Conservation (phyloP, 35 echinoderm and acorn worm genomes). For the Chiridota heheva region DNA sequence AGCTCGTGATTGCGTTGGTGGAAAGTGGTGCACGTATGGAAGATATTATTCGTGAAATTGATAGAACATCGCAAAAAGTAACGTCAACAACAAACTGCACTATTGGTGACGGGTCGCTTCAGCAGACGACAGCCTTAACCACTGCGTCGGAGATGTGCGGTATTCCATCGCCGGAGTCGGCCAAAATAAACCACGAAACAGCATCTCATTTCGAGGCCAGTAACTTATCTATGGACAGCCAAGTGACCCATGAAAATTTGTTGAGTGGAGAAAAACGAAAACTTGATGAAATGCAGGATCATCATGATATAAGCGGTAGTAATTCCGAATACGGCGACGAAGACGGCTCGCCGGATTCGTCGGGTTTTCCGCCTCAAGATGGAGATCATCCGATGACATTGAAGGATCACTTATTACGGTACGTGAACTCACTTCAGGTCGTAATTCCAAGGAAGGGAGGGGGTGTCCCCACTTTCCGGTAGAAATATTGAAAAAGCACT, state of each 20-base stretch:
- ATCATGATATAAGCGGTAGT: conserved; percentile 46
- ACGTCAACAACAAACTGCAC: conserved; percentile 2
- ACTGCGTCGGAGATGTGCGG: conserved; percentile 42
- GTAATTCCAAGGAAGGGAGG: too few species aligned
- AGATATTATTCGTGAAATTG: conserved; percentile 64
- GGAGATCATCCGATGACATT: conserved; percentile 47
- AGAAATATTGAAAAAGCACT: too few species aligned
- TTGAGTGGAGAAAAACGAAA: conserved; percentile 47
- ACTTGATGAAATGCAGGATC: conserved; percentile 43
- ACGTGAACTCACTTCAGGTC: not conserved
- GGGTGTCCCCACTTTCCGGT: too few species aligned
- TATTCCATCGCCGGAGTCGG: conserved; percentile 24
- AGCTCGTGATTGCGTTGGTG: conserved; percentile 69
- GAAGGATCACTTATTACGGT: conserved; percentile 80
- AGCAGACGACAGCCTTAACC: conserved; percentile 7
- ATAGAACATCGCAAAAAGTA: conserved; percentile 19
- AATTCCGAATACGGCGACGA: conserved; percentile 60
- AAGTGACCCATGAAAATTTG: too few species aligned
- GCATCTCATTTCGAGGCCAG: not conserved
- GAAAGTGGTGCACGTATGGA: conserved; percentile 64
- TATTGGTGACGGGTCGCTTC: conserved; percentile 14
- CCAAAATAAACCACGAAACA: conserved; percentile 35
- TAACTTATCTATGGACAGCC: not conserved
- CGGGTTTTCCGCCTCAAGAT: conserved; percentile 25
- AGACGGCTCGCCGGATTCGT: conserved; percentile 29